Evolutionary conservation across 2,888 invertebrate genomes (phyloP).

Genomic region (Aphidoletes aphidimyza): DNA sequence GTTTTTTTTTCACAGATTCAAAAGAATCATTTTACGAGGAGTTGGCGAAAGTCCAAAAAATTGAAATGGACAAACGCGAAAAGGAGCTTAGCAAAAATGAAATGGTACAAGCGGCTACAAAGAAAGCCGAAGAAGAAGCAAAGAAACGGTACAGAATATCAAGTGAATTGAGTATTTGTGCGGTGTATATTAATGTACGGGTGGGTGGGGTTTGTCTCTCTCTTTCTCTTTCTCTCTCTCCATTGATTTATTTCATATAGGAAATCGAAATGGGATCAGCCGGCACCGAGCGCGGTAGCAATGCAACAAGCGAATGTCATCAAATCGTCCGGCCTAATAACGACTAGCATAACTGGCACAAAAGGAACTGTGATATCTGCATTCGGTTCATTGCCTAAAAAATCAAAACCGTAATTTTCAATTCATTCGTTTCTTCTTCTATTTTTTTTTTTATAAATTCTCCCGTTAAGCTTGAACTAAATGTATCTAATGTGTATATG

Average conservation of each 20-base stretch:
- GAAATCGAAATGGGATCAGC: constrained; percentile 94
- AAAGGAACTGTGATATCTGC: constrained; percentile 94
- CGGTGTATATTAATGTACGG: not conserved
- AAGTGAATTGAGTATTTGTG: too few species aligned
- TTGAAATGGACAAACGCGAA: constrained; percentile 91
- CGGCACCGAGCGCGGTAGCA: constrained; percentile 68
- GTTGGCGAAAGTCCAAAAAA: constrained; percentile 86
- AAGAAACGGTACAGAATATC: constrained; percentile 72
- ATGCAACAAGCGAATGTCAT: constrained; percentile 15
- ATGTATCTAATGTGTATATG: too few species aligned
- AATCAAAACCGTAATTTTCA: constrained; percentile 65
- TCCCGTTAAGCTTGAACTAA: too few species aligned
- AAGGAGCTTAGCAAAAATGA: constrained; percentile 88
- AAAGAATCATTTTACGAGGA: constrained; percentile 95
- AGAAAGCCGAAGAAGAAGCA: constrained; percentile 76
- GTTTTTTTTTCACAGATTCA: constrained; percentile 10
- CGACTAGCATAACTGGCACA: constrained; percentile 85
- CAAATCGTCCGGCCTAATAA: constrained; percentile 65
- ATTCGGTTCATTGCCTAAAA: constrained; percentile 90
- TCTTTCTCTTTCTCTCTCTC: too few species aligned
- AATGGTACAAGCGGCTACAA: constrained; percentile 75
- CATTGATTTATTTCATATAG: too few species aligned
- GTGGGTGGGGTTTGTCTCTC: too few species aligned
- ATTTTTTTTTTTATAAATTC: not conserved
- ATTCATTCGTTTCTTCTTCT: too few species aligned